Conservation (phyloP, 2,113 vertebrate species). For the Indicator indicator region DNA sequence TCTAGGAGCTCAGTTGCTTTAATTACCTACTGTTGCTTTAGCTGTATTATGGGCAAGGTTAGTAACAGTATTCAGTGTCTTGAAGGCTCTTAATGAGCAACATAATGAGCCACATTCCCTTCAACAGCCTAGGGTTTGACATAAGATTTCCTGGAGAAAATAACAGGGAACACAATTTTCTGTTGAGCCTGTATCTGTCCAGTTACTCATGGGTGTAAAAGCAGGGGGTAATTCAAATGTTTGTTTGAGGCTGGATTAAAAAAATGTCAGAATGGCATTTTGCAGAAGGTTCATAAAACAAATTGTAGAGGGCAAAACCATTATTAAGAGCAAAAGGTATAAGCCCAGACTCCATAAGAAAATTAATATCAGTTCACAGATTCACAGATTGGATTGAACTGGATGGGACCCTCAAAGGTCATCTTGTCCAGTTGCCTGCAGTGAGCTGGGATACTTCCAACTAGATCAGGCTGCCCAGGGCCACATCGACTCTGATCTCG, state of each 20-base stretch:
- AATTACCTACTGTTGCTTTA: background rate
- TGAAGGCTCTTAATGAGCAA: background rate
- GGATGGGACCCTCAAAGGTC: no score
- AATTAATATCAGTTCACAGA: background rate
- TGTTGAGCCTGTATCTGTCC: background rate
- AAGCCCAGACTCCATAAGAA: background rate
- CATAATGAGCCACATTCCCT: background rate
- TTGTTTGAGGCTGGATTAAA: background rate
- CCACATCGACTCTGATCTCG: no score
- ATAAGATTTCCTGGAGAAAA: background rate
- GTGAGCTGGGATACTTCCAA: no score
- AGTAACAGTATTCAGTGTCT: background rate
- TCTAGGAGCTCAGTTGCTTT: background rate
- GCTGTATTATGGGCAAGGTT: background rate
- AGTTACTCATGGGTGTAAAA: background rate
- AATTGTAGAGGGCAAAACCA: background rate
- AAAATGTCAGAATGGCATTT: background rate
- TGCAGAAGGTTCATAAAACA: background rate
- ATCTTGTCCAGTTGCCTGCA: no score
- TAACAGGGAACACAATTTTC: background rate
- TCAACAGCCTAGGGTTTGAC: background rate
- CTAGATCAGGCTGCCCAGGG: no score
- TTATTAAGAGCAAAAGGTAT: background rate
- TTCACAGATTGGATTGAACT: no score
- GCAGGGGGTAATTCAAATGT: background rate